Conservation (phyloP, 2,888 invertebrate genomes). For the Torymus tubicola region DNA sequence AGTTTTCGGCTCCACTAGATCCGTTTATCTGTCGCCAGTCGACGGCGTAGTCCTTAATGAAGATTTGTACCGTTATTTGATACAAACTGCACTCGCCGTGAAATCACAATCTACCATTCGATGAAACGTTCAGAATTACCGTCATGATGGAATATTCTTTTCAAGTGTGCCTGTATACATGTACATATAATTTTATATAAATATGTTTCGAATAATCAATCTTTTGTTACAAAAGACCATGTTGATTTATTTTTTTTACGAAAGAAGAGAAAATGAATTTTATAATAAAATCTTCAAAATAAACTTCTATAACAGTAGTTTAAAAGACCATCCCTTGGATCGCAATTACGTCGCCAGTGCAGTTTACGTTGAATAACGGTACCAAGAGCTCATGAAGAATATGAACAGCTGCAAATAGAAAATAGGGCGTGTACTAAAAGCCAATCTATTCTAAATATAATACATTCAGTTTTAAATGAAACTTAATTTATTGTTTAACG, state of each 20-base stretch:
- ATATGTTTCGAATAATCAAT: no score
- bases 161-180: no score
- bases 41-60: slow-evolving; percentile 52
- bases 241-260: no score
- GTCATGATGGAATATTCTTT: not conserved
- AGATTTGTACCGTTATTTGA: slow-evolving; percentile 53
- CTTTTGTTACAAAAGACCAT: no score
- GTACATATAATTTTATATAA: no score
- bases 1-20: slow-evolving; percentile 48
- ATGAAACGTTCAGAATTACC: no score
- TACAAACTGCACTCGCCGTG: slow-evolving; percentile 26
- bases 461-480: no score
- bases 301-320: not conserved
- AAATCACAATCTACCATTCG: not conserved
- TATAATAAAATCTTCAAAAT: no score
- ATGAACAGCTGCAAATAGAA: slow-evolving; percentile 11
- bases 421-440: no score
- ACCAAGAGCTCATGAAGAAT: not conserved
- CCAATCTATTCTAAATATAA: no score
- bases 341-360: not conserved
- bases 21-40: slow-evolving; percentile 32
- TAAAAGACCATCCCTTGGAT: slow-evolving; percentile 17
- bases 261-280: no score
- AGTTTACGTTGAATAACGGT: slow-evolving; percentile 28
- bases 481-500: no score